These are phyloP conservation scores for Bimastos eiseni DNA, from an alignment of 2,888 invertebrate genomes.

Conservation along the genomic window DNA sequence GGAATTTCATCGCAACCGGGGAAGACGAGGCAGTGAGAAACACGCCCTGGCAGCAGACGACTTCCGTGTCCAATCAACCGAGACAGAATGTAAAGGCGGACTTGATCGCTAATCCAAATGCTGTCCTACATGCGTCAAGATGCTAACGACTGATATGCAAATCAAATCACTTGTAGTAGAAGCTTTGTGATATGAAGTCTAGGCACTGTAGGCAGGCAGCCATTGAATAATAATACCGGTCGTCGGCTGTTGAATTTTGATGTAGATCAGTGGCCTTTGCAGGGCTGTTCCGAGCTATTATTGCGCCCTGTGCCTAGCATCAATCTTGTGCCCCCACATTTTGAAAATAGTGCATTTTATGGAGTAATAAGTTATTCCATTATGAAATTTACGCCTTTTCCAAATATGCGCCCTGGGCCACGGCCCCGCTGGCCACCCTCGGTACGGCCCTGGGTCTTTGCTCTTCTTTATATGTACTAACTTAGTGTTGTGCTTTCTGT, in stretches of 20 bases:
- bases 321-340: too few relatives aligned
- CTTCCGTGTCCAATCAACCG: not conserved
- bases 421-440: too few relatives aligned
- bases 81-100: not conserved
- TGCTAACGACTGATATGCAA: not conserved
- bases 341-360: too few relatives aligned
- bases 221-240: not conserved
- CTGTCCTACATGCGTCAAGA: not conserved
- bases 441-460: not conserved
- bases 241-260: not conserved
- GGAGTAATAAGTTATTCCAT: too few relatives aligned
- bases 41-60: not conserved
- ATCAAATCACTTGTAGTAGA: not conserved
- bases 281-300: too few relatives aligned
- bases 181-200: not conserved
- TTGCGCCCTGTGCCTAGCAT: too few relatives aligned
- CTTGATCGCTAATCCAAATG: not conserved
- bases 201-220: too few relatives aligned
- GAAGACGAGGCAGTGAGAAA: not conserved
- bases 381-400: too few relatives aligned
- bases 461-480: not conserved
- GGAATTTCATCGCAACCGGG: not conserved
- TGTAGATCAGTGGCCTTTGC: not conserved
- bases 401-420: too few relatives aligned
- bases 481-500: not conserved